phyloP scores from a whole-genome alignment of 2,113 vertebrate genomes.

The Apodemus speciosus region DNA sequence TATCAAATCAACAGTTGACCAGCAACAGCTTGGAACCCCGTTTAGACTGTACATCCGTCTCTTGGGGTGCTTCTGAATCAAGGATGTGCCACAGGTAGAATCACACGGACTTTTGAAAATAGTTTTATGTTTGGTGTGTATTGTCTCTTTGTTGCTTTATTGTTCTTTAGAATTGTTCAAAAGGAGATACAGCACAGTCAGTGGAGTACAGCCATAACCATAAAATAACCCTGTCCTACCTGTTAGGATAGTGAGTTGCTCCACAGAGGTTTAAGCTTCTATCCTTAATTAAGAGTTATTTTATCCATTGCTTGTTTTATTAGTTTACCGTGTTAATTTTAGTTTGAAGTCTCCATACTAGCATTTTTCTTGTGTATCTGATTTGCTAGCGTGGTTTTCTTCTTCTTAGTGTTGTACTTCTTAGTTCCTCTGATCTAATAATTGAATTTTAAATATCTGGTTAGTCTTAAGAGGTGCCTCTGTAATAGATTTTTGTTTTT shows the following conservation, averaged over 20 bases:
- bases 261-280: constrained; percentile 44
- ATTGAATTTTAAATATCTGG: constrained; percentile 36
- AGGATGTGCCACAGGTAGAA: neutral
- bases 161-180: constrained; percentile 26
- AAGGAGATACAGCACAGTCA: neutral
- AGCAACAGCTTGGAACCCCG: constrained; percentile 33
- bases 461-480: constrained; percentile 30
- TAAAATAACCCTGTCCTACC: constrained; percentile 29
- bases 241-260: constrained; percentile 6
- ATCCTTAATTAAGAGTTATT: constrained; percentile 32
- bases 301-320: constrained; percentile 43
- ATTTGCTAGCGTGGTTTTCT: constrained; percentile 6
- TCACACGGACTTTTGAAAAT: constrained; percentile 14
- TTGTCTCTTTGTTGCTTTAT: neutral
- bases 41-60: constrained; percentile 21
- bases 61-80: constrained; percentile 37
- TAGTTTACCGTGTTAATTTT: constrained; percentile 51
- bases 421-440: constrained; percentile 25
- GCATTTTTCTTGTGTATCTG: constrained; percentile 30
- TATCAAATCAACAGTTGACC: constrained; percentile 58
- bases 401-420: constrained; percentile 35
- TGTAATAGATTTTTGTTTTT: constrained; percentile 41
- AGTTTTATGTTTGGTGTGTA: neutral
- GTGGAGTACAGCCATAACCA: neutral
- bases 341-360: constrained; percentile 35